Base-by-base conservation (phyloP, 2,113 vertebrate species). In the Entosphenus tridentatus region DNA sequence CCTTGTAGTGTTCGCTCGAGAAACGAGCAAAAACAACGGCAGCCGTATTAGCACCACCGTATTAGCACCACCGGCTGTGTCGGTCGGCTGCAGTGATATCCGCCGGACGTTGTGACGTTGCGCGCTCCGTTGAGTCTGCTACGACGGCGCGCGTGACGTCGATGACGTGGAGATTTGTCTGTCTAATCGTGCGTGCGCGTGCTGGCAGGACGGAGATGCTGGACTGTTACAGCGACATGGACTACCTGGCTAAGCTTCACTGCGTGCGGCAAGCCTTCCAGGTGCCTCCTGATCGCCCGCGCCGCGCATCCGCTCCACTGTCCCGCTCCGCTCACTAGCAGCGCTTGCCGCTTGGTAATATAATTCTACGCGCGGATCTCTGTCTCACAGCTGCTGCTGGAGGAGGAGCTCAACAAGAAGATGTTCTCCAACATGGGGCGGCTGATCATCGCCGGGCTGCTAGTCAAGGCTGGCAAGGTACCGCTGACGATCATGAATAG, bases 341-440 rank as follows among this genome's bases (percentile, higher is more conserved):
- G 13, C 13, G 13, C 58, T 14, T 62, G 13, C 13, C 13, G 11
- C 65, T 13, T 69, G n/a, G 21, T 10, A 62, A 10, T 55, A 12
- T 11, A 56, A 56, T 39, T 39, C 39, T 21, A 2, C 14, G 3
- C 2, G n/a, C 10, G 9, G 2, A 16, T n/a, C 3, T 55, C 57
- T 18, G 70, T 59, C 73, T 69, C 71, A 12, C 70, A 98, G 93
- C 75, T 83, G n/a, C 80, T 98, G 70, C 78, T 98, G 74, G 72
- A 85, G 55, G 85, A 88, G 73, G 84, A 86, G 73, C 82, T 76
- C 69, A 88, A 95, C 76, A 86, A 83, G 69, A 77, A 81, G 1
- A 96, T 95, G 77, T 98, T 95, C 71, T 88, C 87, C 76, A 88
- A 97, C 73, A 87, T 88, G 8, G 93, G 93, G 71, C 93, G 92